Conservation (phyloP, 1,140 invertebrate genomes). For the Aphelenchoides avenae region DNA sequence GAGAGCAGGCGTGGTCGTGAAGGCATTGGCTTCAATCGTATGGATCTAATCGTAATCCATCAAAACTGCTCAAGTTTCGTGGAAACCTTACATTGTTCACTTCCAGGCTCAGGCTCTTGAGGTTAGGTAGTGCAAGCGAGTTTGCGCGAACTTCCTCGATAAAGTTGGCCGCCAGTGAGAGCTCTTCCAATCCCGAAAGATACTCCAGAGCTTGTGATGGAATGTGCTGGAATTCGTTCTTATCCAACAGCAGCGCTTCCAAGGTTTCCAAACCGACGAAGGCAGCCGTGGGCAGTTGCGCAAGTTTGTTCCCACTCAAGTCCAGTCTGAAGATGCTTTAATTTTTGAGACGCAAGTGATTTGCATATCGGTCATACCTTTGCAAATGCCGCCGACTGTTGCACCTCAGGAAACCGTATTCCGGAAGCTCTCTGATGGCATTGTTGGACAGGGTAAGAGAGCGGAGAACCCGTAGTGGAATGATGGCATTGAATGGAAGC, state of each 20-base stretch:
- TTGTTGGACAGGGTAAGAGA: conserved; percentile 2
- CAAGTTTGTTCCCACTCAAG: conserved; percentile 4
- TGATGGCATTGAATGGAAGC: background rate
- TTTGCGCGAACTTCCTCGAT: background rate
- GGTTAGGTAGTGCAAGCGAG: background rate
- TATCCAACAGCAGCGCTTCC: conserved; percentile 1
- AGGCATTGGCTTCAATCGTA: background rate
- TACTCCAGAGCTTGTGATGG: background rate
- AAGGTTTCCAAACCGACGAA: conserved; percentile 3
- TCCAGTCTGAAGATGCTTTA: background rate
- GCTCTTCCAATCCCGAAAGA: background rate
- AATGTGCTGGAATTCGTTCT: conserved; percentile 2
- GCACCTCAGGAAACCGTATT: conserved; percentile 1
- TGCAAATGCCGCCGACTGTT: background rate
- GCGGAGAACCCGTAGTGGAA: background rate
- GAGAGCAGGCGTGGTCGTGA: background rate
- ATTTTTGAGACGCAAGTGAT: background rate
- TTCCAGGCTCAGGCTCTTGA: conserved; percentile 8
- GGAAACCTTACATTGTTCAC: background rate
- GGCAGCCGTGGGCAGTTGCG: background rate
- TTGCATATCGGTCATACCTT: background rate
- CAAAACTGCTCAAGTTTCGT: background rate
- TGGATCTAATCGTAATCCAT: background rate
- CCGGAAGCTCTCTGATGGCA: background rate
- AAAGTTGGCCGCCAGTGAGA: background rate